Evolutionary conservation across 1,140 invertebrate species (phyloP), one percentile per base, ranked within the genome.

Genomic region (Drosophila sp.): DNA sequence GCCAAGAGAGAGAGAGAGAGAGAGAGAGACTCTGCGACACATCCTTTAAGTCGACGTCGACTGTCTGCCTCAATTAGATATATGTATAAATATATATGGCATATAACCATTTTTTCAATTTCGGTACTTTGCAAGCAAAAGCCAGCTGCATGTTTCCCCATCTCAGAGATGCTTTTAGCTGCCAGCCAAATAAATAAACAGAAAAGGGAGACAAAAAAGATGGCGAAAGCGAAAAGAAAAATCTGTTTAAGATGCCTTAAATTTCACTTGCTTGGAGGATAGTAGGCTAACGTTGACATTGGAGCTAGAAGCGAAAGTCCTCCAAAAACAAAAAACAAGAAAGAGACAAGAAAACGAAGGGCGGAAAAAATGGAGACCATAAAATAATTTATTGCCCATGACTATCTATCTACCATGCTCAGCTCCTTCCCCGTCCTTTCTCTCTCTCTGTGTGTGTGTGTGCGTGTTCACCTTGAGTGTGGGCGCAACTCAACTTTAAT

Each of bases 401-500:
- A 17, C 44, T 25, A 44, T n/a, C 41, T 33, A 41, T 41, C 40
- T 38, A 38, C 0, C 35, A 3, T 1, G 8, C 33, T 7, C 3
- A 35, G 33, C 8, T 35, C 5, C 33, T 38, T 10, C 11, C 1
- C 32, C 32, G 5, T 33, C 5, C 32, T 44, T 0, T 41, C 40
- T 17, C 40, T 44, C 41, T 44, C n/a, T 44, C 41, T 17, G n/a
- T 44, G 4, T 44, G n/a, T 25, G 8, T 38, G 8, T 60, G 33
- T 38, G 57, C 38, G 17, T 60, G 25, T 17, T 47, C 54, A 76
- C 73, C 73, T 76, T 69, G 66, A 33, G 55, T 55, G 72, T 63
- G 65, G 73, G 73, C 66, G 72, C 40, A 30, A 55, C 72, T 76
- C 72, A 63, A 76, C 65, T 76, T 76, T 76, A 76, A 76, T 76